A percentile compares a stretch with the other conserved stretches of the same genome.
These are phyloP conservation scores for Diloba caeruleocephala DNA, from an alignment of 2,888 invertebrate genomes.

Conservation along the genomic window DNA sequence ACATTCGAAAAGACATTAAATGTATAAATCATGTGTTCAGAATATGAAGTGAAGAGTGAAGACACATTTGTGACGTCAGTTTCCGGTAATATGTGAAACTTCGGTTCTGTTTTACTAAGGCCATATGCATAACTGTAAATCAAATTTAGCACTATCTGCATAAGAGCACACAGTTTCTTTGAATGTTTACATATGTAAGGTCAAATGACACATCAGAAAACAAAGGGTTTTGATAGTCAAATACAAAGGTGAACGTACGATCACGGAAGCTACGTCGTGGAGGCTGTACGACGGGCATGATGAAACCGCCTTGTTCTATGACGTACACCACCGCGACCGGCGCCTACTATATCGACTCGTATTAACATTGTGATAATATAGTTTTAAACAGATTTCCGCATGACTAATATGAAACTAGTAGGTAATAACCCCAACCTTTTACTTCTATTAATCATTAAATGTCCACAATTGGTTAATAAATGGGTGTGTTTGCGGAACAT, in stretches of 20 bases:
- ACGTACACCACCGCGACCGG: slow-evolving; percentile 53
- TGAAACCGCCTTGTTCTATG: slow-evolving; percentile 74
- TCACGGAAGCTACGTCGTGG: slow-evolving; percentile 78
- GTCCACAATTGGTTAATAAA: slow-evolving; percentile 50
- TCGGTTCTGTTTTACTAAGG: slow-evolving; percentile 36
- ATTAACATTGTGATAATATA: slow-evolving; percentile 48
- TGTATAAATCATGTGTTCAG: slow-evolving; percentile 27
- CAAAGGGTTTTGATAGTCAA: slow-evolving; percentile 53
- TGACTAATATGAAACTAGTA: slow-evolving; percentile 34
- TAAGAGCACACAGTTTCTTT: slow-evolving; percentile 10
- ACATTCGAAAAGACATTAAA: slow-evolving; percentile 33
- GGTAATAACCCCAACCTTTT: slow-evolving; percentile 49
- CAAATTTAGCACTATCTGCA: slow-evolving; percentile 16
- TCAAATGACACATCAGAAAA: slow-evolving; percentile 29
- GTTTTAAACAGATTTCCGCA: slow-evolving; percentile 58
- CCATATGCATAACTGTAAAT: slow-evolving; percentile 33
- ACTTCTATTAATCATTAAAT: slow-evolving; percentile 47
- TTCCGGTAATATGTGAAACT: slow-evolving; percentile 47
- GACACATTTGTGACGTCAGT: slow-evolving; percentile 36
- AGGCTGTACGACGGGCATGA: slow-evolving; percentile 71
- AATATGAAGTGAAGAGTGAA: slow-evolving; percentile 40
- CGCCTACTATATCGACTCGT: slow-evolving; percentile 29
- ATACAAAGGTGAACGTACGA: slow-evolving; percentile 81
- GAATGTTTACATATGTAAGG: slow-evolving; percentile 8
- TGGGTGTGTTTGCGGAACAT: slow-evolving; percentile 69